Percentiles rank a stretch among this genome's conserved stretches.
These are phyloP conservation scores for Gorsachius goisagi DNA, from an alignment of 2,113 vertebrate species.

Conservation along the genomic window DNA sequence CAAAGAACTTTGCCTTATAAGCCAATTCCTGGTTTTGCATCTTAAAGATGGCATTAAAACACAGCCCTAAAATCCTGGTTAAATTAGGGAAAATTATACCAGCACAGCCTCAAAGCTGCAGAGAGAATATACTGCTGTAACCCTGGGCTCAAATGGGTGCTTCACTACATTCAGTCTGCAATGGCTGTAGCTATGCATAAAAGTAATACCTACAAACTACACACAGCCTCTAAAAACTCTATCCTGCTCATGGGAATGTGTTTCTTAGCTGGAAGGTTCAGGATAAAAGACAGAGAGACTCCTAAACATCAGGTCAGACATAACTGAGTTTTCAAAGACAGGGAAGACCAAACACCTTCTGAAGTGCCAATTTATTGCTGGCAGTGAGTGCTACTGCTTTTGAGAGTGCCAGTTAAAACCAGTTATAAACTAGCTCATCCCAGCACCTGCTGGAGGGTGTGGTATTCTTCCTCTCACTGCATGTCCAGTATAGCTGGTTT, in stretches of 20 bases:
- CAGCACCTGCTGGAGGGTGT: rapidly evolving
- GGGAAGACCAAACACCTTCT: not conserved
- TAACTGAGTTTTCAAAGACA: not conserved
- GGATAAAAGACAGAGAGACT: not conserved
- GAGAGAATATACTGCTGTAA: not conserved
- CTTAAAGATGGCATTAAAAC: not conserved
- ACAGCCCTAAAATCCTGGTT: not conserved
- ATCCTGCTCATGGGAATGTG: not conserved
- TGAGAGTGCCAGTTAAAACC: not conserved
- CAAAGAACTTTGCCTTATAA: not conserved
- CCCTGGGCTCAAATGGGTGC: not conserved
- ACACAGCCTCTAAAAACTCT: not conserved
- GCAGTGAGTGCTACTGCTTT: not conserved
- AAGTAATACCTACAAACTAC: not conserved
- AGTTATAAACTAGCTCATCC: not conserved
- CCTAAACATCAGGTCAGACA: not conserved
- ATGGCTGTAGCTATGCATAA: not conserved
- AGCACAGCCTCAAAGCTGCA: not conserved
- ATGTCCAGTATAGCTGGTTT: not conserved
- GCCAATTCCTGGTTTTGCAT: not conserved
- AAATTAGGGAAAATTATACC: not conserved
- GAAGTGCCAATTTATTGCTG: not conserved
- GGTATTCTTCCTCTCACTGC: not conserved
- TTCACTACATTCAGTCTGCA: not conserved
- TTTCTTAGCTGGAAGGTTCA: not conserved